phyloP scores from a whole-genome alignment of 2,113 vertebrate genomes.

The Azemiops feae region DNA sequence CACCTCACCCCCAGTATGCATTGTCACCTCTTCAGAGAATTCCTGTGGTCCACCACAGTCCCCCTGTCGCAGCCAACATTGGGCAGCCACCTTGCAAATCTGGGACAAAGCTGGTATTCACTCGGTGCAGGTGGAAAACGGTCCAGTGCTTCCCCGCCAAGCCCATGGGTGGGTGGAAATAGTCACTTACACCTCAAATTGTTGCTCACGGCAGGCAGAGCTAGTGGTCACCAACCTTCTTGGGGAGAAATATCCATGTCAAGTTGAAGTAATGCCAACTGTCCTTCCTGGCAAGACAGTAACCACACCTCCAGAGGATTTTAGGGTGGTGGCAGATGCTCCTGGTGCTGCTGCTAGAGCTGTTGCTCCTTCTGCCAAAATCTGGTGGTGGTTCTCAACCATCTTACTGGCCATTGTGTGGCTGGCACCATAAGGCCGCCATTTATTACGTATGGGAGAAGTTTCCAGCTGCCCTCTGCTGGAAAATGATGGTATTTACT shows the following conservation, averaged over 20 bases:
- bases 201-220: slow-evolving; percentile 65
- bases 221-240: slow-evolving; percentile 65
- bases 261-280: neutral
- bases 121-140: slow-evolving; percentile 62
- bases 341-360: too few species aligned
- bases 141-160: slow-evolving; percentile 62
- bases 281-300: neutral
- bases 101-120: slow-evolving; percentile 72
- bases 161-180: slow-evolving; percentile 48
- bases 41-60: neutral
- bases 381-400: neutral
- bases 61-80: slow-evolving; percentile 26
- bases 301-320: neutral
- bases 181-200: slow-evolving; percentile 69
- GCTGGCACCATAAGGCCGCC: neutral
- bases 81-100: slow-evolving; percentile 66
- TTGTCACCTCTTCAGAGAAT: neutral
- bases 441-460: neutral
- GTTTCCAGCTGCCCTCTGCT: neutral
- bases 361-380: neutral
- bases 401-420: neutral
- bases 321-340: neutral
- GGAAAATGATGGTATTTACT: neutral
- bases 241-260: slow-evolving; percentile 48
- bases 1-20: neutral